These are phyloP conservation scores for Excalfactoria chinensis DNA, from an alignment of 2,113 vertebrate species.

Conservation along the genomic window DNA sequence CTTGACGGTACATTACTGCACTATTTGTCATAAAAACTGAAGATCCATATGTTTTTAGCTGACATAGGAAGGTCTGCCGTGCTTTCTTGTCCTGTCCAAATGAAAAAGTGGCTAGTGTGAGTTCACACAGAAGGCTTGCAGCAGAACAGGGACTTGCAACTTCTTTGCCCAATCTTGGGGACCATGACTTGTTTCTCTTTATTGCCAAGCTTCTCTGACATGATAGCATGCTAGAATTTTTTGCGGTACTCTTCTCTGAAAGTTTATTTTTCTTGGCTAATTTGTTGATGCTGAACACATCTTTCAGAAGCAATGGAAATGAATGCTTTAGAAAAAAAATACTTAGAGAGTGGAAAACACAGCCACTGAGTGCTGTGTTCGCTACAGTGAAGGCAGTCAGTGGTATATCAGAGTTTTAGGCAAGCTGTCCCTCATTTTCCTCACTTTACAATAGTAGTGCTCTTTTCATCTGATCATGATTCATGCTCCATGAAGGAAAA, in stretches of 20 bases:
- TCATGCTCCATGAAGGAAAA: background rate
- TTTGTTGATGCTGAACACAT: background rate
- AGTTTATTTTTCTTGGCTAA: background rate
- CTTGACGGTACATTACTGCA: background rate
- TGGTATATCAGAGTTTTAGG: background rate
- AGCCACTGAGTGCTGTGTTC: background rate
- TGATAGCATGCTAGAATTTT: background rate
- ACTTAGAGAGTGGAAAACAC: background rate
- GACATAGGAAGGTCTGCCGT: background rate
- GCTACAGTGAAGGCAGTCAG: background rate
- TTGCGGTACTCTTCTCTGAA: background rate
- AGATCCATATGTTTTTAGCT: background rate
- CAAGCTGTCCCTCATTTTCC: background rate
- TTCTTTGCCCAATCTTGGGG: background rate
- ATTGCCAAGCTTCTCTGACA: background rate
- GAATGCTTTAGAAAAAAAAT: background rate
- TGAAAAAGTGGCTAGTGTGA: background rate
- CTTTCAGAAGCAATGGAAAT: background rate
- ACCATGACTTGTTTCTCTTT: background rate
- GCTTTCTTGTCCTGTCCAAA: background rate
- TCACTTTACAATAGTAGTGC: background rate
- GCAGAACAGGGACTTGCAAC: background rate
- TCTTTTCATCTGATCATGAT: background rate
- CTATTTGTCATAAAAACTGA: background rate
- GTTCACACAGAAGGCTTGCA: background rate